A percentile compares a stretch with the other conserved stretches of the same genome.
These are phyloP conservation scores for Ascidia mentula DNA, from an alignment of 23 tunicate species.

Conservation along the genomic window DNA sequence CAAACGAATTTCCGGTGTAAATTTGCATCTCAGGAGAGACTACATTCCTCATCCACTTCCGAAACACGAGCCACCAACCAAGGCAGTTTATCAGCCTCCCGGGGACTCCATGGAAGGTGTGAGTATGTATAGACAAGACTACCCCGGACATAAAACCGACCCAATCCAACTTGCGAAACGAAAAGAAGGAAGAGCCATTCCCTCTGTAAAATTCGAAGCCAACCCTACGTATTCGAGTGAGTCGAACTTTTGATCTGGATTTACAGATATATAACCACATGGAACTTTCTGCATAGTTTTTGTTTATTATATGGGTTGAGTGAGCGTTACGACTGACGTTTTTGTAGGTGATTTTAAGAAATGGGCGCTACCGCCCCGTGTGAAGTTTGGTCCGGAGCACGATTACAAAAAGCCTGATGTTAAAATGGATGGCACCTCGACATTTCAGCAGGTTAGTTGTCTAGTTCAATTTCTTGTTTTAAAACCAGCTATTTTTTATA, in stretches of 20 bases:
- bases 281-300: too few relatives aligned
- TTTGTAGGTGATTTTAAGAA: constrained; percentile 63
- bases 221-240: constrained; percentile 84
- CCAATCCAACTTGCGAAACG: constrained; percentile 50
- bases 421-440: constrained; percentile 76
- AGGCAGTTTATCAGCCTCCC: constrained; percentile 63
- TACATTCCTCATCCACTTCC: constrained; percentile 74
- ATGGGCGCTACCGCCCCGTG: constrained; percentile 75
- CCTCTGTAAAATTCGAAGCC: constrained; percentile 61
- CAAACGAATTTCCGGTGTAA: too few relatives aligned
- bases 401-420: constrained; percentile 61
- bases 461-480: too few relatives aligned
- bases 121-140: constrained; percentile 77
- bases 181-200: constrained; percentile 50
- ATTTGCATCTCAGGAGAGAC: constrained; percentile 59
- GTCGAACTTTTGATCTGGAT: too few relatives aligned
- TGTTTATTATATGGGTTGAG: too few relatives aligned
- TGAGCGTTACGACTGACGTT: too few relatives aligned
- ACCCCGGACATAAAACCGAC: constrained; percentile 54
- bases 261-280: too few relatives aligned
- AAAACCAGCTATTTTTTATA: too few relatives aligned
- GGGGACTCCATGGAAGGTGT: constrained; percentile 70
- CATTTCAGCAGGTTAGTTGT: constrained; percentile 62
- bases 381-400: constrained; percentile 40
- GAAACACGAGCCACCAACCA: constrained; percentile 39